phyloP scores from a whole-genome alignment of 2,888 invertebrate genomes.

The Tubulanus polymorphus region DNA sequence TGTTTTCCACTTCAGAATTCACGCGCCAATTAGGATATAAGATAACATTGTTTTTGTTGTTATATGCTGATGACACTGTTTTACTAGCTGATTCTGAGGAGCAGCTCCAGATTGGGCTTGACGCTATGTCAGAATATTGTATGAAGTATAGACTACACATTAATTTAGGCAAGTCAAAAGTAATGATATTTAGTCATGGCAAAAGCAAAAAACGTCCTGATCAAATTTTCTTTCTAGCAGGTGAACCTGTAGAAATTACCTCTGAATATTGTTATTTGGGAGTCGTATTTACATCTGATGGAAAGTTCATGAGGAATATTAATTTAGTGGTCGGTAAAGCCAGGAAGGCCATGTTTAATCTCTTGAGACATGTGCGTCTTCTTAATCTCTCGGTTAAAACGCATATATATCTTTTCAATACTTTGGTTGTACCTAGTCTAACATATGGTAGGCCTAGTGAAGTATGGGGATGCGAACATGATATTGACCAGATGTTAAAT shows the following conservation, averaged over 20 bases:
- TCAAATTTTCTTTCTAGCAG: not conserved
- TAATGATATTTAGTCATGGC: constrained; percentile 8
- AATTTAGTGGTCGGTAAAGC: not conserved
- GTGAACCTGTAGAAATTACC: not conserved
- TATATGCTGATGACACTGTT: constrained; percentile 14
- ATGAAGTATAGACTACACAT: not conserved
- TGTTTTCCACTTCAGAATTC: too few species aligned
- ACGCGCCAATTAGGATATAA: too few species aligned
- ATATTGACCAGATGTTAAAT: constrained; percentile 5
- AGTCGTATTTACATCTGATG: not conserved
- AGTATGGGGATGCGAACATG: not conserved
- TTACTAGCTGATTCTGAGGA: constrained; percentile 7
- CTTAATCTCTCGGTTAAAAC: constrained; percentile 4
- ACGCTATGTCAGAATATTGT: not conserved
- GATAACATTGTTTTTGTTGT: constrained; percentile 9
- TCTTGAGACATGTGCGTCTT: not conserved
- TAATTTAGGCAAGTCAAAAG: constrained; percentile 4
- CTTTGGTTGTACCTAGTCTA: constrained; percentile 1
- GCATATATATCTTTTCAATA: constrained; percentile 1
- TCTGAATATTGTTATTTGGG: not conserved
- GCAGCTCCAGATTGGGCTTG: not conserved
- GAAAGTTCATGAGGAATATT: not conserved
- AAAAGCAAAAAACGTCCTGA: not conserved
- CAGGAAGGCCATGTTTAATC: not conserved
- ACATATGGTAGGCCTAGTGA: constrained; percentile 5